Evolutionary conservation across 2,797 vertebrate genomes (phyloP), one percentile per base, ranked within the genome.

Genomic region (Acestrorhynchus altus): DNA sequence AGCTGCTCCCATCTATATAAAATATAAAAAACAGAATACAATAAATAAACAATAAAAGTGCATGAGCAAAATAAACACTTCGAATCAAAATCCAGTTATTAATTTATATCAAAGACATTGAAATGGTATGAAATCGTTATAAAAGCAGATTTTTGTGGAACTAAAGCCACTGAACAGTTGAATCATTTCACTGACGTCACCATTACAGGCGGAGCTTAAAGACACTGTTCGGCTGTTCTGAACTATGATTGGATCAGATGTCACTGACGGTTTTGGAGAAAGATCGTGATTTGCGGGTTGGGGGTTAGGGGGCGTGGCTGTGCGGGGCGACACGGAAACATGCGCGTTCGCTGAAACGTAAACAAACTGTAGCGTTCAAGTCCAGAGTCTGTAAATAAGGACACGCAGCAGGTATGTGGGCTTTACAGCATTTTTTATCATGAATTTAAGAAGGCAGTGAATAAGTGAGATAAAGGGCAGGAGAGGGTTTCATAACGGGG

Each of bases 241-340:
- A n/a, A 16, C 49, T 20, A n/a, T 84, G 64, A 85, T 78, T 81
- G 74, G 74, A 18, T 59, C 39, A 31, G 5, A 61, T 56, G 16
- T 12, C 60, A 35, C 60, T 1, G 60, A 40, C 9, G 18, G 11
- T 2, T 44, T 40, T 47, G 18, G 67, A 72, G 44, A 10, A 52
- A 54, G 40, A 76, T 54, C 16, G 0, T 26, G 35, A 91, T 92
- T 92, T 83, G 90, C 51, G 49, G 1, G 12, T 47, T 4, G 42
- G 0, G 0, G 0, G 0, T 0, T 0, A n/a, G 11, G 28, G 60
- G 87, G 90, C 83, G 91, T 83, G 75, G 56, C 76, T 66, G 69
- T 13, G 4, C 1, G 12, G 24, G 8, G 11, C 74, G 1, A 18
- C 18, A 51, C 84, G 79, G 85, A 82, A 80, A 59, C n/a, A 56